Conservation (phyloP, 2,888 invertebrate species). For the Morpho helenor region DNA sequence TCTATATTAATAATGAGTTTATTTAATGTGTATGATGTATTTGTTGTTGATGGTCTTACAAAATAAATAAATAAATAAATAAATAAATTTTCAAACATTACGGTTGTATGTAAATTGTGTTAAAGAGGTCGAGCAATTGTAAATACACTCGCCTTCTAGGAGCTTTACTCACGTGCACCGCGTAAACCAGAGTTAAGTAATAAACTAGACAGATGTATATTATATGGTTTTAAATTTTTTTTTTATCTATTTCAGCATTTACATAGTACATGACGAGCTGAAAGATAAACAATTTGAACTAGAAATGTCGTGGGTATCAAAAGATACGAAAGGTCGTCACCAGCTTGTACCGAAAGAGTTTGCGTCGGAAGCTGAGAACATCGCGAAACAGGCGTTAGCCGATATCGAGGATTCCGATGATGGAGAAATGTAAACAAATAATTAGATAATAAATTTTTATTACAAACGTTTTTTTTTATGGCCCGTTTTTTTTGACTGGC, state of each 20-base stretch:
- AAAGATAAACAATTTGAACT: constrained; percentile 98
- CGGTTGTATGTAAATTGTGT: no score
- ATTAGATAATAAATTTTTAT: constrained; percentile 58
- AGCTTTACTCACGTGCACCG: no score
- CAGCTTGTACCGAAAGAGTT: constrained; percentile 87
- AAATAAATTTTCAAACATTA: no score
- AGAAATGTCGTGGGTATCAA: constrained; percentile 96
- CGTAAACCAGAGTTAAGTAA: no score
- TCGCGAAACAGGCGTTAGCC: constrained; percentile 91
- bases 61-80: no score
- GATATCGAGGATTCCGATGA: constrained; percentile 93
- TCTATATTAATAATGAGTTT: no score
- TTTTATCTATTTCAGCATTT: constrained; percentile 81
- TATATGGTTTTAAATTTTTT: not conserved
- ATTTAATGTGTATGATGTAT: no score
- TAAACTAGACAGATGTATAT: no score
- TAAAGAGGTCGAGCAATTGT: no score
- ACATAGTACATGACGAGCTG: constrained; percentile 94
- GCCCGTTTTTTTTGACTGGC: no score
- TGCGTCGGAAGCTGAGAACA: constrained; percentile 90
- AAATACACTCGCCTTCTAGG: no score
- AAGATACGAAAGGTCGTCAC: constrained; percentile 88
- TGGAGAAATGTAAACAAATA: constrained; percentile 81
- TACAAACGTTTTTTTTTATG: constrained; percentile 30
- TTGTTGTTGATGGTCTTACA: no score